Base-by-base conservation (phyloP, 2,888 invertebrate species). In the Eupithecia dodoneata region DNA sequence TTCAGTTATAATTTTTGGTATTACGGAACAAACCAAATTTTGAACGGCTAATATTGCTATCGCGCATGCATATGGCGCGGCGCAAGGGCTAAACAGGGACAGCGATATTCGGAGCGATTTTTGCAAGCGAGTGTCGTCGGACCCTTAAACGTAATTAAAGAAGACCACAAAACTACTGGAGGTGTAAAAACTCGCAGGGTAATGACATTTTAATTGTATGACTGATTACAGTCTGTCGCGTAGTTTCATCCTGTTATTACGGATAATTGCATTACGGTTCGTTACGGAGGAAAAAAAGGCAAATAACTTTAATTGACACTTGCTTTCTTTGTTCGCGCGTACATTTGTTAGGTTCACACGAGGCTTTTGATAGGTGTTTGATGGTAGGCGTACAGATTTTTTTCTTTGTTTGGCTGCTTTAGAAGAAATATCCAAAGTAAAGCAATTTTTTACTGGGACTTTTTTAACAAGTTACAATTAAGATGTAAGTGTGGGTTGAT, bases 151-250 rank as follows among this genome's bases (percentile, higher is more conserved):
- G 85, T 89, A 91, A 89, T 91, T 91, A 90, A 80, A 75, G 77
- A 74, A 80, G 76, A 74, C 79, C 76, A 63, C 77, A 72, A 69
- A 78, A 78, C 75, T 73, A 89, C 89, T 92, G 65, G 79, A 94
- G 92, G 94, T 93, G 93, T 94, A 94, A 94, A 93, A 93, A 92
- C 90, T 85, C 84, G 63, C 63, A 85, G 89, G 87, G 90, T 94
- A 94, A 95, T 92, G 95, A 93, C 94, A 94, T 94, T 94, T 94
- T 95, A 95, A 95, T 95, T 94, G 94, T 94, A 90, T 85, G 85
- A 86, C 88, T 91, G 92, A 94, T 94, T 93, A 91, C 90, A 82
- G 85, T 87, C 89, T 93, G 94, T 93, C 93, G 90, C 91, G 89
- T 90, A 89, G 86, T 90, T 90, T 92, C 94, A 93, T 95, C 94